Percentiles rank a stretch among this genome's conserved stretches.
Evolutionary conservation across 2,797 vertebrate species (phyloP).

Genomic region (Vireo griseus): DNA sequence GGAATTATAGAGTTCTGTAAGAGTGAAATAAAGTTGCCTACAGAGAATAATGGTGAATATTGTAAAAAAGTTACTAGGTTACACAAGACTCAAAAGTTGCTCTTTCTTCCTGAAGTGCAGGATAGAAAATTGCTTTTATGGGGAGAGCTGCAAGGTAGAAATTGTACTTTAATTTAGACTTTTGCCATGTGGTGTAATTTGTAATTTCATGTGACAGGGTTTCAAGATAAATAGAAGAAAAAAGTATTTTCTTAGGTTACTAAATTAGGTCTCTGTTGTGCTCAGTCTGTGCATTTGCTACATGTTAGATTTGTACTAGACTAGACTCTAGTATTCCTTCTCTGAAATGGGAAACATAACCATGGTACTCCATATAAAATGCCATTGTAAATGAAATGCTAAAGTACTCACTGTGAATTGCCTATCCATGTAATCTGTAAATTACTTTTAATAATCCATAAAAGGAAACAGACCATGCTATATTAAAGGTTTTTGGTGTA

Average conservation of each 20-base stretch:
- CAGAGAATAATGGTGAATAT: neutral
- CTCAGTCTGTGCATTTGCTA: neutral
- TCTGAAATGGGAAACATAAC: neutral
- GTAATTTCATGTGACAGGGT: neutral
- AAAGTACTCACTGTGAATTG: neutral
- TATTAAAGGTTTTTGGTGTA: neutral
- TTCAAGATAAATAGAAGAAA: neutral
- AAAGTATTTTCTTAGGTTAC: neutral
- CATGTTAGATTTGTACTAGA: neutral
- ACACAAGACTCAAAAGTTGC: neutral
- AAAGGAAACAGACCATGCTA: neutral
- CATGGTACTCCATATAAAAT: neutral
- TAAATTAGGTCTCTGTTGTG: neutral
- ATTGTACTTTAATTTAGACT: neutral
- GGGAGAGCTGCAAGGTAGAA: neutral
- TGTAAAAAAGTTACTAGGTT: neutral
- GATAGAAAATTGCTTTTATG: neutral
- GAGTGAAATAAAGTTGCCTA: neutral
- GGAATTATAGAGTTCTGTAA: neutral
- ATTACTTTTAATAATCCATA: neutral
- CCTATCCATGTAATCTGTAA: neutral
- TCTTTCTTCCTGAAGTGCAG: neutral
- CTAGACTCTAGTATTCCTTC: neutral
- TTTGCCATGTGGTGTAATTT: neutral
- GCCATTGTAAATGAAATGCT: neutral